Evolutionary conservation across 2,888 invertebrate genomes (phyloP).

Genomic region (Oxycera nigricornis): DNA sequence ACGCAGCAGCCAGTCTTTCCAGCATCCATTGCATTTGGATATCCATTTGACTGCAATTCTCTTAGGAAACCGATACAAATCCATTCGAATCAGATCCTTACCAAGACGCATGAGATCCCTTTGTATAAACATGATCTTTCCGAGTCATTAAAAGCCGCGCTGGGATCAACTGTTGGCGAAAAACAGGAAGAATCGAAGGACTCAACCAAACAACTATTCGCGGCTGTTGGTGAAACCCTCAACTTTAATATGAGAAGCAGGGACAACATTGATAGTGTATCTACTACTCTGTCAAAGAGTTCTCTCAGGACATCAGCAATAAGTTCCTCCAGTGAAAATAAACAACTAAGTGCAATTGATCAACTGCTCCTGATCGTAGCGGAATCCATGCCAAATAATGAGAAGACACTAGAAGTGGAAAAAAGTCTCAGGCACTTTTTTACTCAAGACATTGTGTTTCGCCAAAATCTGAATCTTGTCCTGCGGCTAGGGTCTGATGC

Average conservation of each 20-base stretch:
- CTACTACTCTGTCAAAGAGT: neutral
- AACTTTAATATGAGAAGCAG: neutral
- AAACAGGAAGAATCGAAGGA: neutral
- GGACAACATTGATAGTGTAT: neutral
- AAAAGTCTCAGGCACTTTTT: neutral
- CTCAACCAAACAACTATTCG: neutral
- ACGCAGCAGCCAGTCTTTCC: neutral
- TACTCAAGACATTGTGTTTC: constrained; percentile 1
- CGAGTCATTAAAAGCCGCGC: neutral
- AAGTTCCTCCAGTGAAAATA: neutral
- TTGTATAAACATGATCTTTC: neutral
- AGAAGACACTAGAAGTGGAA: neutral
- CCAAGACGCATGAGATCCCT: neutral
- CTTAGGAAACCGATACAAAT: neutral
- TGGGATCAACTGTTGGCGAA: neutral
- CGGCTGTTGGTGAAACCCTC: neutral
- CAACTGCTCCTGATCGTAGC: neutral
- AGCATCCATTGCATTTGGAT: neutral
- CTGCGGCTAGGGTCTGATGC: neutral
- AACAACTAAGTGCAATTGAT: neutral
- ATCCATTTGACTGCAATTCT: neutral
- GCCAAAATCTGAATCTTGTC: constrained; percentile 14
- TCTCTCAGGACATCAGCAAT: neutral
- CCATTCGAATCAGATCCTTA: too few relatives aligned
- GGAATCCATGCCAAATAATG: neutral